phyloP scores from a whole-genome alignment of 2,797 vertebrate species.

The Vultur gryphus region DNA sequence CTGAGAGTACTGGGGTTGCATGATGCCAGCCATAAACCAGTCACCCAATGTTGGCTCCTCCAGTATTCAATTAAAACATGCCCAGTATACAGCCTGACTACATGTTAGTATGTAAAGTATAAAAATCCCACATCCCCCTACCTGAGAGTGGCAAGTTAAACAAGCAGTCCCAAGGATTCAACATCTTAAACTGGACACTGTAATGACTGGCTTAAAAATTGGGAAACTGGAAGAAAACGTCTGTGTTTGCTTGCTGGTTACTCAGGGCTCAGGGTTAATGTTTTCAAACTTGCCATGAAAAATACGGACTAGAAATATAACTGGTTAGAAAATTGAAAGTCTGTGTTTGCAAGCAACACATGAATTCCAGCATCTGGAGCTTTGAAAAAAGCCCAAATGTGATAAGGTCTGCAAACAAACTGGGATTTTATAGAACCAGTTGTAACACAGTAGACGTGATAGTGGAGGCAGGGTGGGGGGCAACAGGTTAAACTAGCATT shows the following conservation, averaged over 20 bases:
- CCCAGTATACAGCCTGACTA: neutral
- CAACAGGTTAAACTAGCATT: neutral
- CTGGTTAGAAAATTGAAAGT: neutral
- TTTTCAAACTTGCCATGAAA: neutral
- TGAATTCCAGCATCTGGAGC: neutral
- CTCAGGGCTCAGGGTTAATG: neutral
- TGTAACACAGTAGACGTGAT: neutral
- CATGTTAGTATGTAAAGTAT: neutral
- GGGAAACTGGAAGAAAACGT: neutral
- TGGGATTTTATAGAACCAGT: neutral
- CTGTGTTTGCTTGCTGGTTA: neutral
- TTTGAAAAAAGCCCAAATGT: neutral
- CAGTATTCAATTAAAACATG: neutral
- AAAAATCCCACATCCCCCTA: neutral
- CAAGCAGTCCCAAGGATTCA: neutral
- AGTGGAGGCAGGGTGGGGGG: neutral
- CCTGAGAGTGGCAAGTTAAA: neutral
- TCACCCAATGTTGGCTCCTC: neutral
- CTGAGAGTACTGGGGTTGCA: neutral
- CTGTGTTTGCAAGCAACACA: neutral
- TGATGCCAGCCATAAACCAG: neutral
- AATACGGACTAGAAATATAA: neutral
- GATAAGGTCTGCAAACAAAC: neutral
- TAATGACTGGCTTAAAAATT: neutral
- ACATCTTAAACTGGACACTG: neutral